Conservation (phyloP, 2,113 vertebrate genomes). For the Malurus alboscapulatus region DNA sequence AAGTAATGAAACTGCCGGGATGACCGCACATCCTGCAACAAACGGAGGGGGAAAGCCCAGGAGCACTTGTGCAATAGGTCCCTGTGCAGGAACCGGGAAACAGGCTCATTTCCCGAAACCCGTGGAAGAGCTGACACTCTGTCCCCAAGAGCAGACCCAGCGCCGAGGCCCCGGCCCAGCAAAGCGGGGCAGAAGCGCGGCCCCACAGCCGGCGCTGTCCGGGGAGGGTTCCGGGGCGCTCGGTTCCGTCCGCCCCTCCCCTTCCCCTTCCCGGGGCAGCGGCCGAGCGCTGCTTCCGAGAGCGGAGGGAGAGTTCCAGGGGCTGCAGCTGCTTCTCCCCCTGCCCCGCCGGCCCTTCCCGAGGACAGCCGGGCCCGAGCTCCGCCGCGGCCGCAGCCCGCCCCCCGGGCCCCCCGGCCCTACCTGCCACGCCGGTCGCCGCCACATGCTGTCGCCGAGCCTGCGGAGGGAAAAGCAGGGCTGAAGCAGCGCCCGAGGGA, state of each 20-base stretch:
- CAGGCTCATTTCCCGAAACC: too few relatives aligned
- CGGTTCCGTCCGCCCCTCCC: not conserved
- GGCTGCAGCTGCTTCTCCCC: accelerated
- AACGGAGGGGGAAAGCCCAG: accelerated
- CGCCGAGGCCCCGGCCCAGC: not conserved
- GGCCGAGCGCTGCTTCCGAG: not conserved
- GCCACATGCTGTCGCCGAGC: not conserved
- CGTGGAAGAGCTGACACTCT: too few relatives aligned
- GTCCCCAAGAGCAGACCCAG: not conserved
- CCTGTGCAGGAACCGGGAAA: accelerated
- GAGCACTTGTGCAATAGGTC: not conserved
- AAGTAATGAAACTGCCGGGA: not conserved
- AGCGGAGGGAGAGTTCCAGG: accelerated
- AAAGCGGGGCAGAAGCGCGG: too few relatives aligned
- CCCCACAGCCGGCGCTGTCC: accelerated
- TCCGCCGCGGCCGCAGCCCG: not conserved
- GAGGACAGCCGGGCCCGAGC: accelerated
- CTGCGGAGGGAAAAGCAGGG: not conserved
- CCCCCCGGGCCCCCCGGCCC: not conserved
- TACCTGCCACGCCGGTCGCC: constrained; percentile 42
- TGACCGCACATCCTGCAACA: not conserved
- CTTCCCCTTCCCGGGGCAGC: not conserved
- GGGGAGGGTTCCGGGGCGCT: not conserved
- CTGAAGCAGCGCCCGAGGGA: not conserved
- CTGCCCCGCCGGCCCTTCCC: not conserved